phyloP scores from a whole-genome alignment of 2,888 invertebrate genomes.

The Mellilla xanthometata region DNA sequence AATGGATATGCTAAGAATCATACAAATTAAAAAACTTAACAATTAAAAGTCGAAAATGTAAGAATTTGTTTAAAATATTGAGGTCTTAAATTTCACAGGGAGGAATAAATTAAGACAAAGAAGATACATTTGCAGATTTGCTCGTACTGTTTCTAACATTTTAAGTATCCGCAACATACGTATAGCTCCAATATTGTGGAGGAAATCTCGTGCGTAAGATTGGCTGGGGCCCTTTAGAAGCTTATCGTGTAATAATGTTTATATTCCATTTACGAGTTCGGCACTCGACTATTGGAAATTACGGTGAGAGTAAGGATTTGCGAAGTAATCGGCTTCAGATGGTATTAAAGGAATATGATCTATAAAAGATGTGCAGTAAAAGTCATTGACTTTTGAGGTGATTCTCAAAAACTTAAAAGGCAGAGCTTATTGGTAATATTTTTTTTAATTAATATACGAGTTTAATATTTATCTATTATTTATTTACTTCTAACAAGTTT shows the following conservation, averaged over 20 bases:
- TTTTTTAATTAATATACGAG: too few species aligned
- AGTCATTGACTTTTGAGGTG: background rate
- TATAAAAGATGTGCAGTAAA: background rate
- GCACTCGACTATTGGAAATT: slow-evolving; percentile 30
- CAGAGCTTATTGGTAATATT: too few species aligned
- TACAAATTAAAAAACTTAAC: too few species aligned
- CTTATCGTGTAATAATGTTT: slow-evolving; percentile 63
- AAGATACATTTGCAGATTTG: background rate
- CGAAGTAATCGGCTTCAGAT: slow-evolving; percentile 29
- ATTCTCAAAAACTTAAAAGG: too few species aligned
- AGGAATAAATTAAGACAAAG: too few species aligned
- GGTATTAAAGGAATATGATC: slow-evolving; percentile 14
- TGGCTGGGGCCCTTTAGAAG: slow-evolving; percentile 46
- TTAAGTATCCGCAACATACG: background rate
- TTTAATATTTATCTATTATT: too few species aligned
- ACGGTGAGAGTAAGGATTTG: slow-evolving; percentile 32
- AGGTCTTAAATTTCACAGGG: too few species aligned
- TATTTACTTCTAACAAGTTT: too few species aligned
- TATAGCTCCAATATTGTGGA: slow-evolving; percentile 37
- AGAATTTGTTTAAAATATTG: too few species aligned
- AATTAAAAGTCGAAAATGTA: too few species aligned
- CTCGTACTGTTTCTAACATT: slow-evolving; percentile 9
- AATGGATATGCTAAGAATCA: too few species aligned
- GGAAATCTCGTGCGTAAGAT: slow-evolving; percentile 48
- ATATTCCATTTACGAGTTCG: slow-evolving; percentile 50